These are phyloP conservation scores for Sebastes vulpes DNA, from an alignment of 2,797 vertebrate species.

Conservation along the genomic window DNA sequence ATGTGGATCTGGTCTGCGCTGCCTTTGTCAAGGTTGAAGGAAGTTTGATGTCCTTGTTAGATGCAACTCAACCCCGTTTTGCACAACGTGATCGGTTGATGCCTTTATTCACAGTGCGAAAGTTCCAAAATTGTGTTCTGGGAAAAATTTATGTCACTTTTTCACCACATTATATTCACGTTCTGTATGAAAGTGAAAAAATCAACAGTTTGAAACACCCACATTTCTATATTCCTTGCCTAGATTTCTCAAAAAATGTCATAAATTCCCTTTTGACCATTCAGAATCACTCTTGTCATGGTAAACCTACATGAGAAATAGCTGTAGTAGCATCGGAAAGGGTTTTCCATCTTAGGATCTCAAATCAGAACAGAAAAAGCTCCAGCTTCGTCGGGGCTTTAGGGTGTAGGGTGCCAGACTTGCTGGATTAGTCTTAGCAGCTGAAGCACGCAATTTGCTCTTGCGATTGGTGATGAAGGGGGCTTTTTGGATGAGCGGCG, in stretches of 20 bases:
- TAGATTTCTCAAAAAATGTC: background rate
- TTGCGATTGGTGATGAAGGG: slow-evolving; percentile 60
- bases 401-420: slow-evolving; percentile 59
- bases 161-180: too few species aligned
- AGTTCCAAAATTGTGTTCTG: background rate
- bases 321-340: background rate
- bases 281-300: background rate
- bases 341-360: slow-evolving; percentile 45
- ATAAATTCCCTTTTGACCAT: background rate
- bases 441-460: slow-evolving; percentile 68
- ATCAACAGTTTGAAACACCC: background rate
- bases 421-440: slow-evolving; percentile 76
- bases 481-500: slow-evolving; percentile 57
- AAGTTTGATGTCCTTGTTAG: background rate
- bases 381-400: slow-evolving; percentile 35
- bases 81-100: background rate
- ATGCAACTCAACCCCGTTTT: background rate
- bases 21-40: fast-evolving
- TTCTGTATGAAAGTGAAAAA: too few species aligned
- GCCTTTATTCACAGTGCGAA: background rate
- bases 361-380: slow-evolving; percentile 56
- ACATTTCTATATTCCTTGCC: background rate
- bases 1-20: background rate
- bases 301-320: slow-evolving; percentile 19
- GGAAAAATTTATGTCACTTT: background rate